Evolutionary conservation across 2,113 vertebrate species (phyloP).

Genomic region (Herpailurus yagouaroundi): DNA sequence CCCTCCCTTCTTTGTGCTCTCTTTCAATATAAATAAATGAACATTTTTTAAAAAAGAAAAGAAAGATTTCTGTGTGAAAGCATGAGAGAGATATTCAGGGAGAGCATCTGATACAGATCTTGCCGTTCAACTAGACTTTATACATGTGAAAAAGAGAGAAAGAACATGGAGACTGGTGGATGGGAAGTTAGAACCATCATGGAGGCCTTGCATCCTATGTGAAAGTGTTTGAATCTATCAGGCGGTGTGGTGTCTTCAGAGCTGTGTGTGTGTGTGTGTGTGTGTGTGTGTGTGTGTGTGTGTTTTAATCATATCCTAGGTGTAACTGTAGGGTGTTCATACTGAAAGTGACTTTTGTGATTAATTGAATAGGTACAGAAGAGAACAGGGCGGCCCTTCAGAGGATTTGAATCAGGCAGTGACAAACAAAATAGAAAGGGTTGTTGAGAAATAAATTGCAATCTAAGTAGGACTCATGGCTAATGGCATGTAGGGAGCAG

Average conservation of each 20-base stretch:
- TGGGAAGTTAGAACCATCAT: rapidly evolving
- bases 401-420: not conserved
- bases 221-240: no score
- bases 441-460: not conserved
- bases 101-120: not conserved
- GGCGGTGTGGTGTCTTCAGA: not conserved
- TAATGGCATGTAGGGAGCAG: no score
- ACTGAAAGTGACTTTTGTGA: not conserved
- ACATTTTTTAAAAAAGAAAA: not conserved
- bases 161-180: no score
- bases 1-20: no score
- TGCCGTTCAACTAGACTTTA: not conserved
- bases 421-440: not conserved
- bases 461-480: not conserved
- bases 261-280: not conserved
- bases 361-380: not conserved
- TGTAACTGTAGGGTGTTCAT: not conserved
- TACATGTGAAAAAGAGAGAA: not conserved
- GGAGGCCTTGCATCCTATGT: not conserved
- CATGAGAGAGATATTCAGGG: not conserved
- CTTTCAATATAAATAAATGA: no score
- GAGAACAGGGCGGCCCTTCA: not conserved
- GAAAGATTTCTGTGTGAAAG: not conserved
- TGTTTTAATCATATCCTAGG: not conserved
- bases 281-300: not conserved